These are phyloP conservation scores for Eretmocerus hayati DNA, from an alignment of 2,888 invertebrate species.

Conservation along the genomic window DNA sequence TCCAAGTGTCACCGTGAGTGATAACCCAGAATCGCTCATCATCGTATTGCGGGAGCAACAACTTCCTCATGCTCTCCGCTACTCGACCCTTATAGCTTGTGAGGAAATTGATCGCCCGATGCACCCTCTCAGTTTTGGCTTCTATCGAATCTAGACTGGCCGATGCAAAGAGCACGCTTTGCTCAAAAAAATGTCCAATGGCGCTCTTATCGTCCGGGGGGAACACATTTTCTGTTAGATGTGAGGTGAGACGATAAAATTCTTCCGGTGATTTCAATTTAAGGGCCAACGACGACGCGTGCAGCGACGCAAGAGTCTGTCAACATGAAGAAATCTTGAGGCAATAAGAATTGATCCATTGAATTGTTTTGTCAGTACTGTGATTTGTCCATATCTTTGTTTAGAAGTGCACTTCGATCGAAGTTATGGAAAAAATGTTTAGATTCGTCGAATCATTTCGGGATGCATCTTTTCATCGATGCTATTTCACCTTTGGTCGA, in stretches of 20 bases:
- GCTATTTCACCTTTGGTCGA: too few species aligned
- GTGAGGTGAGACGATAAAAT: constrained; percentile 25
- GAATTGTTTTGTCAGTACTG: too few species aligned
- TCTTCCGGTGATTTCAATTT: constrained; percentile 23
- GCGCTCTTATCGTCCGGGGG: constrained; percentile 22
- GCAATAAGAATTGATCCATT: too few species aligned
- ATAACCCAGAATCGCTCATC: constrained; percentile 29
- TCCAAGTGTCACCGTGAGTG: constrained; percentile 37
- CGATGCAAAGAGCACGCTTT: constrained; percentile 20
- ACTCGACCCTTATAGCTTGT: constrained; percentile 10
- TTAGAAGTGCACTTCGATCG: too few species aligned
- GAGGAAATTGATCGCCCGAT: constrained; percentile 19
- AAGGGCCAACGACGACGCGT: constrained; percentile 30
- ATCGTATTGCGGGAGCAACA: constrained; percentile 16
- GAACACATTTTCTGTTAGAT: constrained; percentile 28
- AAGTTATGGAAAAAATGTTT: too few species aligned
- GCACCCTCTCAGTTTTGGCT: constrained; percentile 18
- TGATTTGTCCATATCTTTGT: too few species aligned
- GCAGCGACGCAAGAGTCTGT: constrained; percentile 32
- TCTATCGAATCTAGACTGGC: constrained; percentile 23
- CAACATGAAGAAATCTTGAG: constrained; percentile 7
- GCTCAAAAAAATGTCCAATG: constrained; percentile 24
- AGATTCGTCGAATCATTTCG: too few species aligned
- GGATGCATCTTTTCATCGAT: too few species aligned
- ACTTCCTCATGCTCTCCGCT: constrained; percentile 17